phyloP scores from a whole-genome alignment of 1,140 invertebrate genomes.

The Drosophila nigrodunni region DNA sequence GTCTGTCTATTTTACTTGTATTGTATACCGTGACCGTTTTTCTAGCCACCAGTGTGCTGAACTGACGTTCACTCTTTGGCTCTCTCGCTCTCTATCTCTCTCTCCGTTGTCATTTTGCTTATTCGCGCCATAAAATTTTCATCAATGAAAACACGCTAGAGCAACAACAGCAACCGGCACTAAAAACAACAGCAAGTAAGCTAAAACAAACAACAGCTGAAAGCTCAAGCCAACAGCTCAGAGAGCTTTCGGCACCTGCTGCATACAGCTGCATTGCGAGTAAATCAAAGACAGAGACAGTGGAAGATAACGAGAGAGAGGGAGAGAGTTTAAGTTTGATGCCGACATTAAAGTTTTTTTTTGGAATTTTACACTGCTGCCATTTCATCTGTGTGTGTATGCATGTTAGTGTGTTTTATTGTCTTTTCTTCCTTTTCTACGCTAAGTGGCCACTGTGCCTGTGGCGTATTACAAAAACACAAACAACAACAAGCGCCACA shows the following conservation, averaged over 20 bases:
- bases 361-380: constrained; percentile 2
- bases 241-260: constrained; percentile 69
- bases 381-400: constrained; percentile 32
- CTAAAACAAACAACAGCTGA: constrained; percentile 60
- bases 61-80: constrained; percentile 20
- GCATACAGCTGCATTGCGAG: constrained; percentile 39
- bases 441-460: constrained; percentile 22
- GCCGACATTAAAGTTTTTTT: constrained; percentile 17
- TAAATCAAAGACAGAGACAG: constrained; percentile 6
- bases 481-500: constrained; percentile 23
- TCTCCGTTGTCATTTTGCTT: not conserved
- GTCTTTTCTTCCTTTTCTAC: constrained; percentile 26
- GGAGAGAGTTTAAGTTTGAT: constrained; percentile 41
- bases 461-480: constrained; percentile 32
- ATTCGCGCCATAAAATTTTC: constrained; percentile 54
- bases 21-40: constrained; percentile 22
- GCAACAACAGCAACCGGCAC: constrained; percentile 74
- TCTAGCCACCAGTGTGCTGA: constrained; percentile 47
- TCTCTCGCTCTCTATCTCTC: constrained; percentile 20
- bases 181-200: constrained; percentile 48
- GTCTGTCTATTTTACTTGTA: no score
- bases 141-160: constrained; percentile 69
- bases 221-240: constrained; percentile 51
- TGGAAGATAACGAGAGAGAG: constrained; percentile 6
- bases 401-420: constrained; percentile 1